Evolutionary conservation across 2,888 invertebrate genomes (phyloP).

Genomic region (Nasonia oneida): DNA sequence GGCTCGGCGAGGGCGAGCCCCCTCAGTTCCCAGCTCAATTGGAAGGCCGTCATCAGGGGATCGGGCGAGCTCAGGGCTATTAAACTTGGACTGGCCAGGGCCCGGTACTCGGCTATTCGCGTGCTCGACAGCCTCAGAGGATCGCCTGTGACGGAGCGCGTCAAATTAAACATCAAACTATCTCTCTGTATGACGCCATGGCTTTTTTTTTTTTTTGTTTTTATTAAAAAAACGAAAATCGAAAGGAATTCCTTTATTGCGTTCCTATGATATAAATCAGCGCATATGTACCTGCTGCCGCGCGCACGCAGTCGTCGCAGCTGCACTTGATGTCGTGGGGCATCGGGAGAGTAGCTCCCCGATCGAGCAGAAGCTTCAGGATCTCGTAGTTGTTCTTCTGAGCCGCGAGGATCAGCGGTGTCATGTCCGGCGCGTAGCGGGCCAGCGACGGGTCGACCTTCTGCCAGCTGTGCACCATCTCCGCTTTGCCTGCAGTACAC

Average conservation of each 20-base stretch:
- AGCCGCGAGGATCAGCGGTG: constrained; percentile 95
- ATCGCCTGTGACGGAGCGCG: constrained; percentile 77
- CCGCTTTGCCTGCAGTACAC: constrained; percentile 56
- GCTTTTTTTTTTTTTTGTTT: not conserved
- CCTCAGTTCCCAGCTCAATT: constrained; percentile 96
- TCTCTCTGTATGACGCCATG: not conserved
- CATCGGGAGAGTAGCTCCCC: constrained; percentile 94
- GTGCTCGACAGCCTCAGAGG: constrained; percentile 91
- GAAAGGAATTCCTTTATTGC: not conserved
- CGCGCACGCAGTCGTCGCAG: constrained; percentile 92
- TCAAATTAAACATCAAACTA: constrained; percentile 11
- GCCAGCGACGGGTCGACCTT: constrained; percentile 90
- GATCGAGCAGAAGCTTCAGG: constrained; percentile 93
- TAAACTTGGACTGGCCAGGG: constrained; percentile 94
- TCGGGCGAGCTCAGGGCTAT: constrained; percentile 96
- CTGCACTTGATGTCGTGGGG: constrained; percentile 95
- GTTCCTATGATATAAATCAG: constrained; percentile 7
- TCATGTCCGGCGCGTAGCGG: constrained; percentile 95
- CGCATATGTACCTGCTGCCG: constrained; percentile 81
- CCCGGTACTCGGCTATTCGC: constrained; percentile 95
- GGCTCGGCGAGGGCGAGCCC: constrained; percentile 94
- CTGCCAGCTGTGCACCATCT: constrained; percentile 89
- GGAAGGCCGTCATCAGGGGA: constrained; percentile 96
- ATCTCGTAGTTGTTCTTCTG: constrained; percentile 98
- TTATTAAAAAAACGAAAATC: too few relatives aligned